These are phyloP conservation scores for Megaceryle maxima DNA, from an alignment of 2,113 vertebrate genomes.

Conservation along the genomic window DNA sequence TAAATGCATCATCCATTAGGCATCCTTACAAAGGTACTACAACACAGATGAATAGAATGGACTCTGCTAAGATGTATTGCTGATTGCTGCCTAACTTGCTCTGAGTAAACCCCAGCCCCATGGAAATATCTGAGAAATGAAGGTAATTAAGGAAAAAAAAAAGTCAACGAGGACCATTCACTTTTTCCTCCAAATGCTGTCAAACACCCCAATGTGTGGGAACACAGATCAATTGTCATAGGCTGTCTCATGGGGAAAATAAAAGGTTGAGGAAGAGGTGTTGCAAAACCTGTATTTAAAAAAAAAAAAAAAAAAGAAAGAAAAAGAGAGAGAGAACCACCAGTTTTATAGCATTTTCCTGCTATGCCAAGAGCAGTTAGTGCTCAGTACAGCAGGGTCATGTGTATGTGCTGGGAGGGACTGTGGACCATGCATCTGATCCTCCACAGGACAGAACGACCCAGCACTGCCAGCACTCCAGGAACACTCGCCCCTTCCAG, in stretches of 20 bases:
- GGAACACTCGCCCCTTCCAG: background rate
- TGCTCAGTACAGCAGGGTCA: rapidly evolving
- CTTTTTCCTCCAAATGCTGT: background rate
- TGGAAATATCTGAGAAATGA: background rate
- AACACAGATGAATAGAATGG: rapidly evolving
- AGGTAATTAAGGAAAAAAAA: background rate
- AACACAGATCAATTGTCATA: background rate
- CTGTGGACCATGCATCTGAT: background rate
- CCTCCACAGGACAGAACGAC: background rate
- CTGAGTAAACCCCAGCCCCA: background rate
- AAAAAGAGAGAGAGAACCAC: background rate
- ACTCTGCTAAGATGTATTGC: too few relatives aligned
- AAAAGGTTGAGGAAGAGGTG: background rate
- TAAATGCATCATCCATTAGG: background rate
- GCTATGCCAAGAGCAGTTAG: background rate
- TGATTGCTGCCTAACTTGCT: background rate
- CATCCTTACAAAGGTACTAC: background rate
- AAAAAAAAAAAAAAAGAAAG: background rate
- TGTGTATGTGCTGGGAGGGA: background rate
- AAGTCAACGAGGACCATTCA: background rate
- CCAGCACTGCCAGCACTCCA: background rate
- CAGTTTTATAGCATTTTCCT: background rate
- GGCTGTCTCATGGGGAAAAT: background rate
- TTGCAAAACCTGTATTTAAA: background rate
- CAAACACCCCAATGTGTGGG: background rate